phyloP scores from a whole-genome alignment of 2,797 vertebrate genomes.

The Pseudochirops corinnae region DNA sequence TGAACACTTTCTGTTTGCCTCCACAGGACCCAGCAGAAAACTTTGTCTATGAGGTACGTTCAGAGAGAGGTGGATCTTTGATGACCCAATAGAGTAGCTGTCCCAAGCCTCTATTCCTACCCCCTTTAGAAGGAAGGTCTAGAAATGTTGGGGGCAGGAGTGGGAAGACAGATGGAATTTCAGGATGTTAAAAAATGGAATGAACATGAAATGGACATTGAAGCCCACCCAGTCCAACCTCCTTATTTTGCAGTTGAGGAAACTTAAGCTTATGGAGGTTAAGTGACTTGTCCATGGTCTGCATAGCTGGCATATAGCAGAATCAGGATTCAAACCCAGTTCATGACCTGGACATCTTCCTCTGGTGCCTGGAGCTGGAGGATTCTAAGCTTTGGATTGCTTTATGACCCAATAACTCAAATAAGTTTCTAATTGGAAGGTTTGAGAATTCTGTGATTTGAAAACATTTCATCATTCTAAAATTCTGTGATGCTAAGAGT shows the following conservation, averaged over 20 bases:
- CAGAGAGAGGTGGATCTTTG: background rate
- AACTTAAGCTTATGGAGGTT: background rate
- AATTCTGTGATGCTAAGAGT: background rate
- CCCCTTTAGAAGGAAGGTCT: background rate
- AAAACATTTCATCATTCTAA: background rate
- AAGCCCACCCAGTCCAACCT: background rate
- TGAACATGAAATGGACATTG: background rate
- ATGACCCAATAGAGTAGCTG: background rate
- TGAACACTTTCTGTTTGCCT: background rate
- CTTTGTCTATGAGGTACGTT: background rate
- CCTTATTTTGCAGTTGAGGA: background rate
- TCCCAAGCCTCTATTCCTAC: background rate
- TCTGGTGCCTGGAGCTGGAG: background rate
- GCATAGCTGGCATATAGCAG: background rate
- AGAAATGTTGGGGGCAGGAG: background rate
- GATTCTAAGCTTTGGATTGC: background rate
- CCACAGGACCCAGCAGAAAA: background rate
- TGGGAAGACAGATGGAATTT: background rate
- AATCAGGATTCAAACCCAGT: background rate
- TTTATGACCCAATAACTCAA: background rate
- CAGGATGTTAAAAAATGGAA: background rate
- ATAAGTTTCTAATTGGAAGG: background rate
- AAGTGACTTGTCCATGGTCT: background rate
- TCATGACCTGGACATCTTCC: background rate
- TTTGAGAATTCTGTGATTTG: background rate